Evolutionary conservation across 2,113 vertebrate species (phyloP), one percentile per base, ranked within the genome.

Genomic region (Salvelinus alpinus): DNA sequence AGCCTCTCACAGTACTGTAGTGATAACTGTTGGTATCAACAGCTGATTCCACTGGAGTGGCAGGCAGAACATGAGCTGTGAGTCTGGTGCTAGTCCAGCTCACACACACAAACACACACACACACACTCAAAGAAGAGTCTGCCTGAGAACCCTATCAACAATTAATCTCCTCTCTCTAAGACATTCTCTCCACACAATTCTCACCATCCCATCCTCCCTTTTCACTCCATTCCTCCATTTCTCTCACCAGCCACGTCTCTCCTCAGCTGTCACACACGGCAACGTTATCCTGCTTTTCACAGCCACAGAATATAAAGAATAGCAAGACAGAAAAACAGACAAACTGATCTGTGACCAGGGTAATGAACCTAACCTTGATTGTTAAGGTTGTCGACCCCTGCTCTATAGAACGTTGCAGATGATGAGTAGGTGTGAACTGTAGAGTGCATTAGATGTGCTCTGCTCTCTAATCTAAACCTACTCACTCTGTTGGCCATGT

Each of bases 11-110:
- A 24, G n/a, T 14, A 51, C 22, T 20, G 22, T 3, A 44, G 47
- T 24, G 2, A 71, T 59, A 57, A 67, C 51, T 57, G n/a, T 29
- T 44, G 70, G 74, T 73, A 16, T 69, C 22, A 70, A 68, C 29
- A 34, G 69, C 65, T 54, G 59, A 14, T 64, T 70, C 54, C 69
- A 16, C 64, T 24, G 27, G 48, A 77, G 51, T 8, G 74, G 64
- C 1, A 38, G 70, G 48, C 38, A 20, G 24, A 47, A 59, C 5
- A 7, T 12, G 22, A 44, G 64, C 20, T 66, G 47, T 75, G 25
- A 47, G 24, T 48, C 38, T 74, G 62, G 64, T 24, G 13, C 12
- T 51, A 64, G n/a, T 44, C 62, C 24, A 51, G 59, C 59, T 62
- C 18, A 11, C 9, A 27, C 62, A 16, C 47, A 66, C 57, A 34